Evolutionary conservation across 2,113 vertebrate species (phyloP), one percentile per base, ranked within the genome.

Genomic region (Suncus etruscus): DNA sequence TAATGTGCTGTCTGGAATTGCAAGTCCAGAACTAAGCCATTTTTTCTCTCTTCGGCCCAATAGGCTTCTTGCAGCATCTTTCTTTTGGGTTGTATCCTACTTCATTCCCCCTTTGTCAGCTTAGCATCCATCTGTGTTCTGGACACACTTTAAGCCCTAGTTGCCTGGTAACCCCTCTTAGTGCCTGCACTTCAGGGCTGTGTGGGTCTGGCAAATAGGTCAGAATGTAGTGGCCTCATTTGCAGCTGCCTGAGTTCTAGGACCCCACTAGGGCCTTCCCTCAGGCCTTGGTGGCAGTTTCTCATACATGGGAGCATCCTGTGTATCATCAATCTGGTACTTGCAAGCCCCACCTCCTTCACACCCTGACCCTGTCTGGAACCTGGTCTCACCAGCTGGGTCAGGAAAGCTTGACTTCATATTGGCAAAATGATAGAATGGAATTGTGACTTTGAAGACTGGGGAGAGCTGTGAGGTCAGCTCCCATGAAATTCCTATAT

Each of bases 371-470:
- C 31, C 50, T 8, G 1, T 3, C 31, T 58, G 63, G 69, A 7
- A 50, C 27, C 11, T 66, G 45, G 70, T 83, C 69, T 54, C 12
- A 16, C 54, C 29, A 70, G n/a, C 69, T 81, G 79, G 69, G 69
- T 31, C 45, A 87, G 14, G 79, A 70, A 54, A 16, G 54, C 86
- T 54, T 61, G 6, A 39, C 39, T 86, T 66, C 47, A 9, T 51
- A 85, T 87, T 79, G 61, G 78, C 90, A 31, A 90, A 20, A 50
- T 86, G 27, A 25, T 75, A 72, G 66, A 86, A 88, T 11, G 39
- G 63, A 7, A 3, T 83, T 70, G 73, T 94, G 74, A 92, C 85
- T 90, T 93, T 39, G 83, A 75, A 47, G 31, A 10, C 83, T 83
- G 8, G 31, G 69, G 61, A 51, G 58, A 84, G 68, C 4, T 31